Evolutionary conservation across 23 tunicate genomes (phyloP).

Genomic region (Trididemnum clinides): DNA sequence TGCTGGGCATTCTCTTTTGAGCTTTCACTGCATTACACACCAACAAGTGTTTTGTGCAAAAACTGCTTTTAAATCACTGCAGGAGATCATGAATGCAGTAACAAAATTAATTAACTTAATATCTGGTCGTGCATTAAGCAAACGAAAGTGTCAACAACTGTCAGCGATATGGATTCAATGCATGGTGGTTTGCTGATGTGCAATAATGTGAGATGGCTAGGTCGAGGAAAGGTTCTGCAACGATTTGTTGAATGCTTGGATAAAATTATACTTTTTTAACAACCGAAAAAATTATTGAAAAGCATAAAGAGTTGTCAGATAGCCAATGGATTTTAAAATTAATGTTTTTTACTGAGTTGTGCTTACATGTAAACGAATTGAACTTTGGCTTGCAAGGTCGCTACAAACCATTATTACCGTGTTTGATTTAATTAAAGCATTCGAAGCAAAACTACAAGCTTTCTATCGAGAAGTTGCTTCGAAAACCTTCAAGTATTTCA

Average conservation of each 20-base stretch:
- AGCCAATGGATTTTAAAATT: conserved; percentile 14
- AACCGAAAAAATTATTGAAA: conserved; percentile 2
- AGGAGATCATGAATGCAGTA: no score
- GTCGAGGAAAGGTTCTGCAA: conserved; percentile 10
- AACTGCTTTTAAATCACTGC: no score
- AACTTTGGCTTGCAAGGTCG: neutral
- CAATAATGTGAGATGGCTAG: neutral
- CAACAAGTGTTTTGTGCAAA: no score
- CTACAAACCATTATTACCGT: neutral
- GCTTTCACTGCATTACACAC: neutral
- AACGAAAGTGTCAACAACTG: neutral
- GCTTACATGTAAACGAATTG: neutral
- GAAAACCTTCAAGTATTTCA: conserved; percentile 23
- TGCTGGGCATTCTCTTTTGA: neutral
- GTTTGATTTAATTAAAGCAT: neutral
- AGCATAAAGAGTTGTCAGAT: no score
- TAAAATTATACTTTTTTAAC: neutral
- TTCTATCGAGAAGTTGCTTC: conserved; percentile 13
- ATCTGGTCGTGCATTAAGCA: conserved; percentile 1
- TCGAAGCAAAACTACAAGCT: neutral
- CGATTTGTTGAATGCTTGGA: no score
- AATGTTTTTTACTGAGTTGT: neutral
- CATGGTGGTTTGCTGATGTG: neutral
- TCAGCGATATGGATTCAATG: conserved; percentile 20
- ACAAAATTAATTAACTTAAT: neutral